Evolutionary conservation across 1,140 invertebrate species (phyloP).

Genomic region (Caenorhabditis briggsae): DNA sequence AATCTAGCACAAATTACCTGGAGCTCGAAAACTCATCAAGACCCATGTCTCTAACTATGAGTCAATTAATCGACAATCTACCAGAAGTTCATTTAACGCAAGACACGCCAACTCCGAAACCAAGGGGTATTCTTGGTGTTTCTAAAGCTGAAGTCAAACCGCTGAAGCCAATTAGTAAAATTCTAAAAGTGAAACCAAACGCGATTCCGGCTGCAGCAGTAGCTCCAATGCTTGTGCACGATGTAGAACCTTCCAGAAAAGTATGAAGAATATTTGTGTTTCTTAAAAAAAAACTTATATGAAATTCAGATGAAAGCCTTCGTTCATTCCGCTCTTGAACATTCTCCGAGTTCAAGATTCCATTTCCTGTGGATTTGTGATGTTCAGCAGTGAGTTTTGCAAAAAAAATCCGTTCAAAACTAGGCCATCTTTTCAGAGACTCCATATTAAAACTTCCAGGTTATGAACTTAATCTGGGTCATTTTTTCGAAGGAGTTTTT

Average conservation of each 20-base stretch:
- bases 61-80: neutral
- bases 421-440: neutral
- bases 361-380: constrained; percentile 32
- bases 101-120: neutral
- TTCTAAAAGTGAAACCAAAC: neutral
- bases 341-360: neutral
- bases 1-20: too few relatives aligned
- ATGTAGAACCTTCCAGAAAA: neutral
- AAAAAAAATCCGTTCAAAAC: neutral
- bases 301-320: constrained; percentile 2
- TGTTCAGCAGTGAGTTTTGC: neutral
- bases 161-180: neutral
- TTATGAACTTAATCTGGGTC: neutral
- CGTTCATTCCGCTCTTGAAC: neutral
- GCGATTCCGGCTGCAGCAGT: neutral
- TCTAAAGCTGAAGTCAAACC: neutral
- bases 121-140: neutral
- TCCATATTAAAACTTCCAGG: neutral
- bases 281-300: too few relatives aligned
- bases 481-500: constrained; percentile 27
- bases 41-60: too few relatives aligned
- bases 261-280: neutral
- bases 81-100: neutral
- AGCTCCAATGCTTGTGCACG: too few relatives aligned
- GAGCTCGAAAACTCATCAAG: neutral